Base-by-base conservation (phyloP, 1,140 invertebrate species). In the Zelostemma sp. region DNA sequence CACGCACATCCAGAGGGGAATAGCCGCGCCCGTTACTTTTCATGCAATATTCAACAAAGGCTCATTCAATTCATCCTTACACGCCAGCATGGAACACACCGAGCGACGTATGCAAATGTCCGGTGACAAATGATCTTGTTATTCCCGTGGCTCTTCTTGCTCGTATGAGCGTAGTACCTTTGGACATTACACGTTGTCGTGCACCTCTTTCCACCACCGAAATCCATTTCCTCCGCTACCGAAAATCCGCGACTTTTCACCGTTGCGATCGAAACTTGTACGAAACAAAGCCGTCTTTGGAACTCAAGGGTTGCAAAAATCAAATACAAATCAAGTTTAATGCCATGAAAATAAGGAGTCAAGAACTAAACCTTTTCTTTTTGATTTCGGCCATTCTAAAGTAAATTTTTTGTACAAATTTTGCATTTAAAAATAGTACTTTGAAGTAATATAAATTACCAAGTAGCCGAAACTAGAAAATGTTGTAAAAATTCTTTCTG, bases 51-150 rank as follows among this genome's bases (percentile, higher is more conserved):
- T 79, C 77, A 80, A 78, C 77, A 78, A 78, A 78, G 76, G 67
- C 73, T 76, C 77, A 76, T 81, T 80, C 75, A 75, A 80, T 81
- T 79, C 76, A 79, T 79, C 70, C 73, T 80, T 78, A 75, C 73
- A 78, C 76, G 65, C 77, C 68, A 68, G 53, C 73, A 65, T 70
- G 72, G 55, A 73, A 67, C 64, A 66, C 55, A 69, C 59, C 59
- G 60, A 68, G 74, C 74, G 80, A 80, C 80, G 71, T 81, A 84
- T 83, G 82, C 79, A 82, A 84, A 84, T 82, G 76, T 67, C 59
- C 60, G 66, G 76, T 84, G 80, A 84, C 80, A 84, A 82, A 84
- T 82, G 81, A 84, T 81, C 80, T 82, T 83, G 81, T 83, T 82
- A 80, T 83, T 79, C 76, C 72, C 64, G 55, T 62, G 53, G 61